Evolutionary conservation across 2,888 invertebrate genomes (phyloP), one percentile per base, ranked within the genome.

Genomic region (Opisthograptis luteolata): DNA sequence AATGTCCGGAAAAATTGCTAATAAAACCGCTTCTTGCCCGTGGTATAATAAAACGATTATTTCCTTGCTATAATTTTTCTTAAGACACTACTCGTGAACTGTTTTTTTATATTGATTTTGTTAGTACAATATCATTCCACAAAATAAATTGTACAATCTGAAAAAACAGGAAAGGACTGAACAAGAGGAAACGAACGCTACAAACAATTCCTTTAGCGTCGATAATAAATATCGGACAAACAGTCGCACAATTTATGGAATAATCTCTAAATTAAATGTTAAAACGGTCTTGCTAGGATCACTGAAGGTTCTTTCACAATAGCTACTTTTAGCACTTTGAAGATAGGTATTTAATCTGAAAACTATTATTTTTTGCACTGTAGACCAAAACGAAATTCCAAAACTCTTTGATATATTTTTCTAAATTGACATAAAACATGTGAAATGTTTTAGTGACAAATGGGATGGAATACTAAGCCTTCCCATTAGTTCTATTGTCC

Each of bases 221-320:
- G n/a, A n/a, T n/a, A 47, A 44, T 55, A 51, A 55, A 51, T 47
- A 55, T 51, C 32, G 22, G 36, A 22, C 36, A 47, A 50, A 28
- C 37, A 24, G 25, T 30, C 27, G 28, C 9, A 28, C 35, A 40
- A 40, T 51, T 51, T 51, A 45, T 51, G 22, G 34, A 35, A 40
- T 35, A 17, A 45, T 51, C 28, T 34, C 34, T 19, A 39, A 49
- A 44, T 50, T 50, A 44, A 40, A 50, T 27, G 27, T 28, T 20
- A 12, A 7, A 8, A 25, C 9, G 25, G 2, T 8, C 10, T 10
- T 24, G 39, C 22, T 22, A 22, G n/a, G 7, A 1, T 7, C 20
- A 20, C 1, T 7, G 22, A 6, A 22, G n/a, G 6, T 2, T n/a
- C 8, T 22, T 22, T 22, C n/a, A 22, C n/a, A n/a, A n/a, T n/a